These are phyloP conservation scores for Campoplex capitator DNA, from an alignment of 2,888 invertebrate genomes.

Conservation along the genomic window DNA sequence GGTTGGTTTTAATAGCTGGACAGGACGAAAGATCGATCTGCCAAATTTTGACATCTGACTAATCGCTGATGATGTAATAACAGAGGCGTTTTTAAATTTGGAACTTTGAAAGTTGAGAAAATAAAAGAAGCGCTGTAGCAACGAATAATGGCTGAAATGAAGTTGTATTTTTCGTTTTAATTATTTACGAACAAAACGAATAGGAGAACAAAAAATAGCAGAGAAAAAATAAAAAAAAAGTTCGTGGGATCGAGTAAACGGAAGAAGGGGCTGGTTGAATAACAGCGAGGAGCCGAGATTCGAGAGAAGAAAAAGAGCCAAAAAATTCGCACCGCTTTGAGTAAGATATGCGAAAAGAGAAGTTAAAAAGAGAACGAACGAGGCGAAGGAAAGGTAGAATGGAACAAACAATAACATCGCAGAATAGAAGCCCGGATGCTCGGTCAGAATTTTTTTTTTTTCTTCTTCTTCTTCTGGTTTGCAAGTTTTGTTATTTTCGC, in stretches of 20 bases:
- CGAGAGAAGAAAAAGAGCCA: not conserved
- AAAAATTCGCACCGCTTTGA: conserved; percentile 1
- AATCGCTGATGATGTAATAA: conserved; percentile 89
- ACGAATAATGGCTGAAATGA: not conserved
- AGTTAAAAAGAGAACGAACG: conserved; percentile 50
- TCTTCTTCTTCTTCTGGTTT: not conserved
- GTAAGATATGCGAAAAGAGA: conserved; percentile 34
- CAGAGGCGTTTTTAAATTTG: conserved; percentile 81
- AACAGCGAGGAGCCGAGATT: conserved; percentile 6
- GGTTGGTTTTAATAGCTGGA: conserved; percentile 87
- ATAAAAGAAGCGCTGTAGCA: not conserved
- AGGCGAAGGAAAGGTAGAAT: conserved; percentile 8
- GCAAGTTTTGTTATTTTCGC: conserved; percentile 38
- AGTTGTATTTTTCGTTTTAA: not conserved
- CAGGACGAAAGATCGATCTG: conserved; percentile 87
- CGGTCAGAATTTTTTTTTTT: conserved; percentile 30
- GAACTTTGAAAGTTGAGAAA: not conserved
- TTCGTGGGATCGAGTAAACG: conserved; percentile 3
- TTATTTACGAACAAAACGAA: not conserved
- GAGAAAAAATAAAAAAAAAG: not conserved
- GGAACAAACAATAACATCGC: conserved; percentile 73
- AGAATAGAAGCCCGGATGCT: conserved; percentile 65
- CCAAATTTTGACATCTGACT: conserved; percentile 89
- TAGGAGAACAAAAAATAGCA: too few species aligned
- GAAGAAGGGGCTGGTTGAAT: not conserved